These are phyloP conservation scores for Danio rerio DNA, from an alignment of 2,113 vertebrate species.

Conservation along the genomic window DNA sequence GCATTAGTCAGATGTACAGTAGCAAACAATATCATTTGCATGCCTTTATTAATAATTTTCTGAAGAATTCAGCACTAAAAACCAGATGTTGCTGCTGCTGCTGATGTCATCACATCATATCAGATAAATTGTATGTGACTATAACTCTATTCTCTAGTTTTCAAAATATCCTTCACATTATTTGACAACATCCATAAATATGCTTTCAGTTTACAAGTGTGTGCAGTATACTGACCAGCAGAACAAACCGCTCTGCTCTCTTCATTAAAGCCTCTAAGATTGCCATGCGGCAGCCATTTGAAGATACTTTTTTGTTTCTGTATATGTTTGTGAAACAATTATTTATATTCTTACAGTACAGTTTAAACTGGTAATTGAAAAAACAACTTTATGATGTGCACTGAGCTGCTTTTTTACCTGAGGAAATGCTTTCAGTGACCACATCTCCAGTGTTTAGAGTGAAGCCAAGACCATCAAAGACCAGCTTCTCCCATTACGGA, in stretches of 20 bases:
- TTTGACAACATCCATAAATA: not conserved
- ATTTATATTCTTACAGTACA: constrained; percentile 3
- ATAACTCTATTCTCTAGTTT: too few species aligned
- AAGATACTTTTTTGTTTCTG: constrained; percentile 3
- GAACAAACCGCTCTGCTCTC: not conserved
- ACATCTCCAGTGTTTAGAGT: constrained; percentile 13
- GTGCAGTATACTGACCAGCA: not conserved
- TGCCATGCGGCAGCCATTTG: not conserved
- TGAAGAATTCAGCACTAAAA: not conserved
- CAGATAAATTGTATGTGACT: not conserved
- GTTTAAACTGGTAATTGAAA: constrained; percentile 1
- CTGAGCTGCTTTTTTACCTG: constrained; percentile 10
- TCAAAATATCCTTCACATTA: too few species aligned
- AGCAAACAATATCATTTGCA: not conserved
- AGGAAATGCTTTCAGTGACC: constrained; percentile 27
- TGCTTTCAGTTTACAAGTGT: not conserved
- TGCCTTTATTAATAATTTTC: not conserved
- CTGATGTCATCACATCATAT: not conserved
- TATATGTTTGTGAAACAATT: constrained; percentile 30
- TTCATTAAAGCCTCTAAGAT: constrained; percentile 10
- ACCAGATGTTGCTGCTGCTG: not conserved
- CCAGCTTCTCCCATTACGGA: constrained; percentile 31
- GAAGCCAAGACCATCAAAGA: constrained; percentile 41
- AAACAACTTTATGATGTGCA: constrained; percentile 29
- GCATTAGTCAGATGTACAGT: not conserved